phyloP scores from a whole-genome alignment of 2,797 vertebrate species.

The Acrossocheilus wenchowensis region DNA sequence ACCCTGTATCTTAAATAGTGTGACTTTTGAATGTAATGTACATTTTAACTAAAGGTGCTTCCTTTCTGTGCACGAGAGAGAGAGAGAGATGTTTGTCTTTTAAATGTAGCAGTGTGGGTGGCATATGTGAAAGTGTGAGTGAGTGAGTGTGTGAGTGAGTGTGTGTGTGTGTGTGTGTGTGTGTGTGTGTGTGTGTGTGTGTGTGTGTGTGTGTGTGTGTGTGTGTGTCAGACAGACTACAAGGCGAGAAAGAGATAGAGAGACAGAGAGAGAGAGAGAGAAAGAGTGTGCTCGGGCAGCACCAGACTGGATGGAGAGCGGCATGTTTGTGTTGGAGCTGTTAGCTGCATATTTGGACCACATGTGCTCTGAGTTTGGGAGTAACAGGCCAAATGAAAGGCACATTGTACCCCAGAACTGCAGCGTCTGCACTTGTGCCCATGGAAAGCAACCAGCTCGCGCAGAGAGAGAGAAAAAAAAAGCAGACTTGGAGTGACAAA shows the following conservation, averaged over 20 bases:
- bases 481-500: constrained; percentile 54
- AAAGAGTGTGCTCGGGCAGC: constrained; percentile 24
- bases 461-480: constrained; percentile 60
- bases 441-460: constrained; percentile 69
- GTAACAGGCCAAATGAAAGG: constrained; percentile 77
- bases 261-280: constrained; percentile 36
- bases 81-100: not conserved
- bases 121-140: not conserved
- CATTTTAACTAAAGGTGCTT: not conserved
- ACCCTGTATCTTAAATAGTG: too few relatives aligned
- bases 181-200: too few relatives aligned
- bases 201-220: not conserved
- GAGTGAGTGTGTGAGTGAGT: too few relatives aligned
- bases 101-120: not conserved
- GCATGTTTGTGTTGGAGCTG: constrained; percentile 80
- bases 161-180: too few relatives aligned
- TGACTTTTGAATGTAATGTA: not conserved
- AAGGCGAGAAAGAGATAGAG: constrained; percentile 9
- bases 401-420: constrained; percentile 78
- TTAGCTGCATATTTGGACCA: constrained; percentile 79
- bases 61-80: not conserved
- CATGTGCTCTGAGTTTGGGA: constrained; percentile 81
- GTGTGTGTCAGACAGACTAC: constrained; percentile 41
- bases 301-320: constrained; percentile 54
- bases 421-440: constrained; percentile 79